These are phyloP conservation scores for Nyctibius bracteatus DNA, from an alignment of 2,113 vertebrate genomes.

Conservation along the genomic window DNA sequence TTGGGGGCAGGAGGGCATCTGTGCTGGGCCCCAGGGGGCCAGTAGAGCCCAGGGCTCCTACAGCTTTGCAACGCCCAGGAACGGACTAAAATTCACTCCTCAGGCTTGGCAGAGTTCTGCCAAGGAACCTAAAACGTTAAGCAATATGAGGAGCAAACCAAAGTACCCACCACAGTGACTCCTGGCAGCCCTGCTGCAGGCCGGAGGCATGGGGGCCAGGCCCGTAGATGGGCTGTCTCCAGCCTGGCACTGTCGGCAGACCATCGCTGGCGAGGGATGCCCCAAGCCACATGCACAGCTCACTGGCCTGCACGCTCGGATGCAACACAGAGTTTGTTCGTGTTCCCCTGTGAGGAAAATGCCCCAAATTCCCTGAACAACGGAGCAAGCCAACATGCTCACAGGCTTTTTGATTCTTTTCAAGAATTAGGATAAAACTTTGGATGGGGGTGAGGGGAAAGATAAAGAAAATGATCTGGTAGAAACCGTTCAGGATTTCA, in stretches of 20 bases:
- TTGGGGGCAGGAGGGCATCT: no score
- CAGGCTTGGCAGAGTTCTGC: neutral
- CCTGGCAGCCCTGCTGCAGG: neutral
- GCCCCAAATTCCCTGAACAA: neutral
- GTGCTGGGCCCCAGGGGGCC: neutral
- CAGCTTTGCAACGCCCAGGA: neutral
- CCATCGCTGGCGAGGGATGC: neutral
- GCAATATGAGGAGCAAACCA: neutral
- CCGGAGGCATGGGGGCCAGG: neutral
- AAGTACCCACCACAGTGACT: no score
- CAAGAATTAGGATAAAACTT: neutral
- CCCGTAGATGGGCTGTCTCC: neutral
- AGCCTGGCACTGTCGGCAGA: neutral
- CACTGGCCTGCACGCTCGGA: rapidly evolving
- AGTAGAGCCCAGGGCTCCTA: neutral
- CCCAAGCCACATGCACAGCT: rapidly evolving
- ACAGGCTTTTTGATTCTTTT: neutral
- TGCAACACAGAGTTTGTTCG: neutral
- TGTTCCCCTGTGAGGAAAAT: neutral
- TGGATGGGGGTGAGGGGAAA: neutral
- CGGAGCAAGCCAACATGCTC: neutral
- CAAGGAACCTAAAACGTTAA: neutral
- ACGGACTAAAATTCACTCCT: no score
- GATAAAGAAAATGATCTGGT: neutral
- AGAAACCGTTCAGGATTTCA: neutral